Evolutionary conservation across 2,797 vertebrate genomes (phyloP).

Genomic region (Amphiprion clarkii): DNA sequence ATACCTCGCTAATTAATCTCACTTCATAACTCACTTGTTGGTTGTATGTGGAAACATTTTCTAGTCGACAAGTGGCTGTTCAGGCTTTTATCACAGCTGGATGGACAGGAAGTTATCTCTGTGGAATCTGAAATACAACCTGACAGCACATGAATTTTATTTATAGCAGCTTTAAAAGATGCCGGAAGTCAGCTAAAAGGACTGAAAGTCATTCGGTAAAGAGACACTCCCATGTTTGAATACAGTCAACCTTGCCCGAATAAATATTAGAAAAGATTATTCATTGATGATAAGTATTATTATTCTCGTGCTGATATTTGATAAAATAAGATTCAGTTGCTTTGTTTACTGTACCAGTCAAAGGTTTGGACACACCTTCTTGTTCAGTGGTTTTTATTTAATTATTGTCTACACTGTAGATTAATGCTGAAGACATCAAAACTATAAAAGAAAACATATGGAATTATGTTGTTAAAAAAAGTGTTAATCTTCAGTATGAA

Average conservation of each 20-base stretch:
- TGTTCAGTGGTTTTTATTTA: no score
- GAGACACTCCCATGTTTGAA: neutral
- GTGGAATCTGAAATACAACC: neutral
- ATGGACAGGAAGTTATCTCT: neutral
- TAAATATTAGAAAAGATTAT: neutral
- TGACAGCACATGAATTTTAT: neutral
- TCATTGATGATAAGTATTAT: no score
- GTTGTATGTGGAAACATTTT: neutral
- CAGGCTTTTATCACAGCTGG: neutral
- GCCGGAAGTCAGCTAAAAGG: neutral
- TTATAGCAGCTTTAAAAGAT: no score
- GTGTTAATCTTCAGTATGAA: no score
- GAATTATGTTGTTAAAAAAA: no score
- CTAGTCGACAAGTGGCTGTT: neutral
- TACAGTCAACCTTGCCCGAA: neutral
- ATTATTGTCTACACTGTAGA: no score
- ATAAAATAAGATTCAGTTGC: conserved; percentile 4
- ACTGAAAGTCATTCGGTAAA: no score
- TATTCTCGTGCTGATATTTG: neutral
- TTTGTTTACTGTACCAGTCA: neutral
- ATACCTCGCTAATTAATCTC: no score
- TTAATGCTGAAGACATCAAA: no score
- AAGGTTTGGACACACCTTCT: no score
- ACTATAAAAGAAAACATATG: no score
- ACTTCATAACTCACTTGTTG: no score